These are phyloP conservation scores for Tetragonula clypearis DNA, from an alignment of 1,140 invertebrate genomes.

Conservation along the genomic window DNA sequence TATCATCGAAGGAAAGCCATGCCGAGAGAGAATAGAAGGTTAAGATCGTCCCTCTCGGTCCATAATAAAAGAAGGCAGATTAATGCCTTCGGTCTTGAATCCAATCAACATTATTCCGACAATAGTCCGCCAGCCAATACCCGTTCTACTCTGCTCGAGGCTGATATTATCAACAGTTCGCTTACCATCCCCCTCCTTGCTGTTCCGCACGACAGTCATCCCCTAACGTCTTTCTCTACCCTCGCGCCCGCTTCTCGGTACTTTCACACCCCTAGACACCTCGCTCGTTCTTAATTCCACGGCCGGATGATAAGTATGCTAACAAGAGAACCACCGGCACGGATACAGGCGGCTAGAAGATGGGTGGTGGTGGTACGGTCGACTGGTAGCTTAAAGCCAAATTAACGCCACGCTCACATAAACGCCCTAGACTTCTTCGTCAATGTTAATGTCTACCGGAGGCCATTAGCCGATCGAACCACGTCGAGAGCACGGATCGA, in stretches of 20 bases:
- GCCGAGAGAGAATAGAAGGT: slow-evolving; percentile 29
- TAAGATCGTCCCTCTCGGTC: slow-evolving; percentile 58
- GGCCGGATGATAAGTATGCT: slow-evolving; percentile 80
- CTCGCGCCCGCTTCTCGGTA: slow-evolving; percentile 52
- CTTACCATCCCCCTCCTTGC: slow-evolving; percentile 46
- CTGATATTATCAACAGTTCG: slow-evolving; percentile 80
- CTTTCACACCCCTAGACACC: slow-evolving; percentile 54
- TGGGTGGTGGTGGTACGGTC: slow-evolving; percentile 21
- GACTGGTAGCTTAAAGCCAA: slow-evolving; percentile 71
- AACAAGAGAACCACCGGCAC: slow-evolving; percentile 75
- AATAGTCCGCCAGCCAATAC: slow-evolving; percentile 80
- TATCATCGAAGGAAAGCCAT: slow-evolving; percentile 37
- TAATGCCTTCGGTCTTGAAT: slow-evolving; percentile 81
- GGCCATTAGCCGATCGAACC: slow-evolving; percentile 76
- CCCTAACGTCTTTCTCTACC: slow-evolving; percentile 60
- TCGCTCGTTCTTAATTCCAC: slow-evolving; percentile 76
- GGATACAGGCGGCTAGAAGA: slow-evolving; percentile 31
- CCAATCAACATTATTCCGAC: slow-evolving; percentile 81
- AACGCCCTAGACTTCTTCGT: slow-evolving; percentile 72
- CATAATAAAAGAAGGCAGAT: slow-evolving; percentile 81
- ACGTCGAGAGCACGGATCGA: slow-evolving; percentile 60
- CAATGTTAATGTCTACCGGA: slow-evolving; percentile 76
- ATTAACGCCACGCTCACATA: slow-evolving; percentile 78
- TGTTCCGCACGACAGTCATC: slow-evolving; percentile 58
- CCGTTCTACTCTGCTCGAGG: slow-evolving; percentile 69